phyloP scores from a whole-genome alignment of 1,140 invertebrate species.

The Drosophila azteca region DNA sequence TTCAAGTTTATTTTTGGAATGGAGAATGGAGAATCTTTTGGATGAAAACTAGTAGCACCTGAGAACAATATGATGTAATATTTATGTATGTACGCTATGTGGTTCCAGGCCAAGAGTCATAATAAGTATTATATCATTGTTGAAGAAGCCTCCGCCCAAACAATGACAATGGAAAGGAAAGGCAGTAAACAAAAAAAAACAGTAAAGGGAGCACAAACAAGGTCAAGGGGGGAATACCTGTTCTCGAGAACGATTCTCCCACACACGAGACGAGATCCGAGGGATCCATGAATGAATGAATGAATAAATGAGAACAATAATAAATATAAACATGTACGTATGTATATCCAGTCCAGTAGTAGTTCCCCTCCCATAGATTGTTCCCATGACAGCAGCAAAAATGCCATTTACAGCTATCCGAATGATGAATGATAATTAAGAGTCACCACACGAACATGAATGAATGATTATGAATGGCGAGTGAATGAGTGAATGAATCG shows the following conservation, averaged over 20 bases:
- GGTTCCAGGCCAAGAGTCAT: neutral
- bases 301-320: no score
- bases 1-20: no score
- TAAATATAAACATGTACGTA: no score
- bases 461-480: neutral
- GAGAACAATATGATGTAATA: neutral
- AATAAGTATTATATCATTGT: conserved; percentile 17
- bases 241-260: neutral
- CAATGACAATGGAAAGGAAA: conserved; percentile 15
- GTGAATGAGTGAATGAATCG: conserved; percentile 19
- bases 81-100: neutral
- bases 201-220: neutral
- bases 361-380: conserved; percentile 5
- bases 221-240: conserved; percentile 2
- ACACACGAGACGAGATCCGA: no score
- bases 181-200: no score
- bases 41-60: no score
- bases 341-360: no score
- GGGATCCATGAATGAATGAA: no score
- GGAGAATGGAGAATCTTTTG: no score
- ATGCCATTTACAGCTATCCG: conserved; percentile 40
- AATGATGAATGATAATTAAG: conserved; percentile 30
- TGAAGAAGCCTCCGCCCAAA: conserved; percentile 22
- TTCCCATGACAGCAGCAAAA: conserved; percentile 39
- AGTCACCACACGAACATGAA: no score